Evolutionary conservation across 1,140 invertebrate species (phyloP), one percentile per base, ranked within the genome.

Genomic region (Neoseiulus cucumeris): DNA sequence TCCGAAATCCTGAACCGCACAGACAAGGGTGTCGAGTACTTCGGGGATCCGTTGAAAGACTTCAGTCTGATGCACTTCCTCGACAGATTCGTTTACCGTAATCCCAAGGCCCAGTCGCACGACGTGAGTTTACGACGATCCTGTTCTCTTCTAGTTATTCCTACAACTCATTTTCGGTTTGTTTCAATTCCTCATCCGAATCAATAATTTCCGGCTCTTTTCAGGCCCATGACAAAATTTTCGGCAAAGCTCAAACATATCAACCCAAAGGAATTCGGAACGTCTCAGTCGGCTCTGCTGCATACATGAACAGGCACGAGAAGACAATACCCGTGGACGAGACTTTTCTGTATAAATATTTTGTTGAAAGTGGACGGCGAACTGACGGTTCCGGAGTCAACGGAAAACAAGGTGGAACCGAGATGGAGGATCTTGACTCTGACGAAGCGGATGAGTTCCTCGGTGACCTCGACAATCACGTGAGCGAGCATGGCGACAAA

Each of bases 11-110:
- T 92, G 0, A 76, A 85, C 69, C 83, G 86, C 82, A 74, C 79
- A 76, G 72, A 71, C 64, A 68, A 72, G 64, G 29, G 39, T 33
- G 86, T 96, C 39, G 79, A 83, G 28, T 97, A 97, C 72, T 81
- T 82, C 65, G 92, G 94, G 0, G 90, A 98, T 78, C 92, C 93
- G 0, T 75, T 97, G 0, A 82, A 87, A 72, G 93, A 98, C 77
- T 91, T 96, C 72, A 87, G 85, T 0, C 75, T 89, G 0, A 85
- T 89, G 28, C 78, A 88, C 67, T 98, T 97, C 73, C 76, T 97
- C 12, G 92, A 98, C 73, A 80, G 91, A 66, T 97, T 95, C 75
- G 89, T 91, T 1, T 97, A 91, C 72, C 90, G 93, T 75, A 98
- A 98, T 79, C 91, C 93, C 0, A 97, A 97, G 75, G 85, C 51